phyloP scores from a whole-genome alignment of 2,113 vertebrate genomes.

The Gymnorhina tibicen region DNA sequence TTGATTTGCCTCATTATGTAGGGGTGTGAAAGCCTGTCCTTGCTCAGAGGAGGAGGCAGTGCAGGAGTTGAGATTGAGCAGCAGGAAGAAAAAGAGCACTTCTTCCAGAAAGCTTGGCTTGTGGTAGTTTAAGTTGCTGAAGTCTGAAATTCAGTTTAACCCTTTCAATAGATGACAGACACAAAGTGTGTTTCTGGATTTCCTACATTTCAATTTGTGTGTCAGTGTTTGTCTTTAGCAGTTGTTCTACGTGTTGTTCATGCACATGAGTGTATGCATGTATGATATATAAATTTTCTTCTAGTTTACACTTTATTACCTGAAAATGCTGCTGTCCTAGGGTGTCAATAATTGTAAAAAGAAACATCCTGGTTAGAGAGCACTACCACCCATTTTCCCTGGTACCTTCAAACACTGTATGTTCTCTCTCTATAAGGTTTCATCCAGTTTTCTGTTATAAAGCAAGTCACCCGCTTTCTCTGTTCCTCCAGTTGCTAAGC shows the following conservation, averaged over 20 bases:
- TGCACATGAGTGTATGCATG: background rate
- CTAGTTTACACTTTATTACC: background rate
- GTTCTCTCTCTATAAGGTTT: background rate
- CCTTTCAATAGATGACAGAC: background rate
- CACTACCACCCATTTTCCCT: background rate
- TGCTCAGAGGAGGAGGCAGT: background rate
- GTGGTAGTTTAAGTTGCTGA: background rate
- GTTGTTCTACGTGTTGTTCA: background rate
- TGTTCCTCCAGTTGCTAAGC: slow-evolving; percentile 57
- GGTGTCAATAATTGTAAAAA: background rate
- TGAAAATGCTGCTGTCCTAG: background rate
- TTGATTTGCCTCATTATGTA: background rate
- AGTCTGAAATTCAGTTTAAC: background rate
- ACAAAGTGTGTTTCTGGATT: background rate
- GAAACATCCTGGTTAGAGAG: background rate
- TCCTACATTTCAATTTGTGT: background rate
- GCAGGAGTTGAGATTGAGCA: background rate
- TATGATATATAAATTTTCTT: background rate
- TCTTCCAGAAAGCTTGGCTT: background rate
- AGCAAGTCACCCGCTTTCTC: slow-evolving; percentile 38
- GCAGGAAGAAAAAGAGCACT: background rate
- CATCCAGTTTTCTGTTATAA: background rate
- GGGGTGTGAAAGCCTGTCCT: background rate
- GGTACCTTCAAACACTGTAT: background rate
- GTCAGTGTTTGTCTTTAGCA: background rate